Conservation (phyloP, 2,113 vertebrate genomes). For the Pycnonotus jocosus region DNA sequence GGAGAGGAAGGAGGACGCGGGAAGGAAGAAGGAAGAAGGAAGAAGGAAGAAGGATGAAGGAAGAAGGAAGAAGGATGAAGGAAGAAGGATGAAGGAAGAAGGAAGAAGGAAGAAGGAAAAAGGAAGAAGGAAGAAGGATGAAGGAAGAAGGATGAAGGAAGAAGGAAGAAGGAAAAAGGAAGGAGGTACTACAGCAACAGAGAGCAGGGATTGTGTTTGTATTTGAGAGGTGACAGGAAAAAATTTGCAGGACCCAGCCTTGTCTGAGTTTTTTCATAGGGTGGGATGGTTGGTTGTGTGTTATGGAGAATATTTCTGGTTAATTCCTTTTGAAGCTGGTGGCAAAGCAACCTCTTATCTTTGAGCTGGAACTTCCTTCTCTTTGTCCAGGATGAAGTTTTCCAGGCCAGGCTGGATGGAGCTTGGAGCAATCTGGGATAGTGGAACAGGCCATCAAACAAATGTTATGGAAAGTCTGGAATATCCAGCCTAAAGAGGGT, state of each 20-base stretch:
- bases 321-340: not conserved
- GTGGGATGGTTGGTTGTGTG: not conserved
- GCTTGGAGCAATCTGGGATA: not conserved
- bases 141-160: not conserved
- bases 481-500: not conserved
- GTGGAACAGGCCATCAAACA: not conserved
- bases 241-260: not conserved
- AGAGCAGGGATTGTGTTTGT: not conserved
- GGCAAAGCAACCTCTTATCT: not conserved
- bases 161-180: not conserved
- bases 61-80: too few relatives aligned
- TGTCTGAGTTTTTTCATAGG: not conserved
- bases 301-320: not conserved
- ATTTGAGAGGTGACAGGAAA: not conserved
- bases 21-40: not conserved
- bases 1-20: not conserved
- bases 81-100: too few relatives aligned
- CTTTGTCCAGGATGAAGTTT: not conserved
- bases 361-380: not conserved
- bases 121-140: rapidly evolving
- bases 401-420: not conserved
- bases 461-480: not conserved
- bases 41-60: not conserved
- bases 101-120: not conserved
- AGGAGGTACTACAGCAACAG: not conserved